A percentile compares a stretch with the other conserved stretches of the same genome.
Conservation (phyloP, 2,888 invertebrate genomes). For the Mythimna lalbum region DNA sequence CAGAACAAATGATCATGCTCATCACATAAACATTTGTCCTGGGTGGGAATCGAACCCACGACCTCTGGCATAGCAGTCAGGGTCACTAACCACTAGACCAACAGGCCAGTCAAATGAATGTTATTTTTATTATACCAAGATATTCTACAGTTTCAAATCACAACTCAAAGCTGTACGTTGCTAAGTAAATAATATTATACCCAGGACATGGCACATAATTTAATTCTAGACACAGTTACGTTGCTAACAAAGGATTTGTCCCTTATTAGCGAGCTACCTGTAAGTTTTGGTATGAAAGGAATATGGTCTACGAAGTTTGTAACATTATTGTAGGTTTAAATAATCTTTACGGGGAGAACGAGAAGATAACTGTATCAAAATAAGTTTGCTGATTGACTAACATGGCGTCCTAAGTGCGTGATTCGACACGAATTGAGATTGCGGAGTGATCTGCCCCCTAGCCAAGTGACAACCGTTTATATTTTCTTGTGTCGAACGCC, state of each 20-base stretch:
- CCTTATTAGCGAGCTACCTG: conserved; percentile 31
- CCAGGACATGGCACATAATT: conserved; percentile 22
- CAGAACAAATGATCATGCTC: too few relatives aligned
- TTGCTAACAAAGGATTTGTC: conserved; percentile 25
- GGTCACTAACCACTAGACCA: too few relatives aligned
- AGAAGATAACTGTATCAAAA: not conserved
- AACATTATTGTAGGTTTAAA: not conserved
- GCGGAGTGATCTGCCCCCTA: too few relatives aligned
- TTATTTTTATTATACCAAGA: too few relatives aligned
- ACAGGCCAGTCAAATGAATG: too few relatives aligned
- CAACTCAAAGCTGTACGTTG: not conserved
- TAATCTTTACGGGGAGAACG: not conserved
- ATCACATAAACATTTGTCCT: too few relatives aligned
- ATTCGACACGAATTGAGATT: too few relatives aligned
- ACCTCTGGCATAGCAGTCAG: too few relatives aligned
- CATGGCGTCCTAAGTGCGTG: too few relatives aligned
- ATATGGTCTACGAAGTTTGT: not conserved
- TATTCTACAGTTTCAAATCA: not conserved
- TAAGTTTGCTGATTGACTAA: not conserved
- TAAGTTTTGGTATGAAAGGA: conserved; percentile 1
- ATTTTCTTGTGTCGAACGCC: too few relatives aligned
- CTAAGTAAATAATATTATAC: conserved; percentile 13
- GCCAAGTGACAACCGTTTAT: too few relatives aligned
- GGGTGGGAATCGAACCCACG: too few relatives aligned
- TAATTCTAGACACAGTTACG: conserved; percentile 22